These are phyloP conservation scores for Cyrtorhinus lividipennis DNA, from an alignment of 1,140 invertebrate species.

Conservation along the genomic window DNA sequence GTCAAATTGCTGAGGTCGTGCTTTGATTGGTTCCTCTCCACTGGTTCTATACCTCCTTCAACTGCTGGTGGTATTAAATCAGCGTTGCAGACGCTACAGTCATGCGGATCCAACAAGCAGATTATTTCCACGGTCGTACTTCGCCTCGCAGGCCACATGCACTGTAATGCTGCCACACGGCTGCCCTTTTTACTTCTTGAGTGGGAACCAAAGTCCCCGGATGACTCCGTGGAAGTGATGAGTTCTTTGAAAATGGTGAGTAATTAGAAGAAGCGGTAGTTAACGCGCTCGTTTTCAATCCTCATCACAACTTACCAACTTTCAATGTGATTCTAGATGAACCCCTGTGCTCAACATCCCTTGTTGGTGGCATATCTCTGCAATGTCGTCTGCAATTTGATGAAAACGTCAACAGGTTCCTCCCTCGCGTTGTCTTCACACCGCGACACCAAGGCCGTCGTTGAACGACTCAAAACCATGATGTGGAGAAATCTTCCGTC, in stretches of 20 bases:
- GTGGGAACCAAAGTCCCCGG: neutral
- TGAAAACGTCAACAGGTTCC: neutral
- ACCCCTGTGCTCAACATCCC: conserved; percentile 23
- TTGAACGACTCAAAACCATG: conserved; percentile 31
- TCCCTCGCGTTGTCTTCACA: conserved; percentile 29
- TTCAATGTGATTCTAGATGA: no score
- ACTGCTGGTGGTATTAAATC: neutral
- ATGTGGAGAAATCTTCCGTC: conserved; percentile 36
- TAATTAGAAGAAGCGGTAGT: no score
- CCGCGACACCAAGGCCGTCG: conserved; percentile 27
- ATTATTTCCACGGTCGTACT: neutral
- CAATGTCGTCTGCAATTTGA: conserved; percentile 26
- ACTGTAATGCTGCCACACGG: neutral
- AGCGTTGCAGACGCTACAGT: neutral
- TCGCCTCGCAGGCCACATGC: neutral
- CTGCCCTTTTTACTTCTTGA: neutral
- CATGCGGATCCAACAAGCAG: neutral
- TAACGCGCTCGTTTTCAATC: no score
- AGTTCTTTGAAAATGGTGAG: neutral
- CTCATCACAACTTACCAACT: no score
- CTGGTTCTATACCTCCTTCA: neutral
- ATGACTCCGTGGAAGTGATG: neutral
- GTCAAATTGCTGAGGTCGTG: no score
- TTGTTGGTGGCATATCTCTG: conserved; percentile 28
- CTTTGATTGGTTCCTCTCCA: neutral